A percentile compares a stretch with the other conserved stretches of the same genome.
These are phyloP conservation scores for Phocoena phocoena DNA, from an alignment of 2,113 vertebrate genomes.

Conservation along the genomic window DNA sequence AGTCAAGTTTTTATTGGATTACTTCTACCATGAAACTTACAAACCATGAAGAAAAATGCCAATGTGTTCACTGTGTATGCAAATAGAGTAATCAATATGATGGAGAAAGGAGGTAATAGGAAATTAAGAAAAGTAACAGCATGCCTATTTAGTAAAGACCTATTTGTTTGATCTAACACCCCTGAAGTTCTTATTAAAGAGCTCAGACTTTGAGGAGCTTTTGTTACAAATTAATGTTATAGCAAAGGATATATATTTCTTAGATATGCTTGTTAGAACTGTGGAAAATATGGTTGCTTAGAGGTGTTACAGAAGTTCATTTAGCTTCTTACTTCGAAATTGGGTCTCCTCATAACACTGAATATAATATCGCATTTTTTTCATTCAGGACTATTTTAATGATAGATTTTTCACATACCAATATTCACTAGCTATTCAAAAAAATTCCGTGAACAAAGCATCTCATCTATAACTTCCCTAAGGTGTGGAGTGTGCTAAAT, in stretches of 20 bases:
- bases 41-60: background rate
- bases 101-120: background rate
- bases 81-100: background rate
- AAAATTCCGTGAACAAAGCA: background rate
- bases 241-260: background rate
- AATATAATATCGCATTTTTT: background rate
- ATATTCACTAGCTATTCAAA: background rate
- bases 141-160: conserved; percentile 10
- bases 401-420: background rate
- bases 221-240: conserved; percentile 1
- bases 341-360: background rate
- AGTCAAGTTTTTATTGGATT: background rate
- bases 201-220: background rate
- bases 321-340: background rate
- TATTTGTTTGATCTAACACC: background rate
- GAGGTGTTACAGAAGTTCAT: background rate
- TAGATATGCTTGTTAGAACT: background rate
- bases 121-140: conserved; percentile 3
- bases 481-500: background rate
- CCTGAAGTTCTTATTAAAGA: background rate
- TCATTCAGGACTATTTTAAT: background rate
- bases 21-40: background rate
- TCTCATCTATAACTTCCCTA: background rate
- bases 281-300: background rate
- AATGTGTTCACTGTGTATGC: background rate